phyloP scores from a whole-genome alignment of 2,888 invertebrate species.

The Mimas tiliae region DNA sequence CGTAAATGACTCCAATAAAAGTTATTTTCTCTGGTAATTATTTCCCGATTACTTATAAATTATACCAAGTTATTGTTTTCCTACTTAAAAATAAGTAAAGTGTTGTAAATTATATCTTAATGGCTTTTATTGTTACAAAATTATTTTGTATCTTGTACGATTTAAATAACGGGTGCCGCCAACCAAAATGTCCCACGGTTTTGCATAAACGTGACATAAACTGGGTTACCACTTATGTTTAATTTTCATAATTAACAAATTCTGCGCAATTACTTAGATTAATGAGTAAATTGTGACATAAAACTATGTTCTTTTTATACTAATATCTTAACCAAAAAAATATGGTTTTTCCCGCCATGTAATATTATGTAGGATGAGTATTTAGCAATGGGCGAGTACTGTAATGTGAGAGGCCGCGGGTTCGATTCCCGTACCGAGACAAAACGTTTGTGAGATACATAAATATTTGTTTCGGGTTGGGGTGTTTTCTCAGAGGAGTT shows the following conservation, averaged over 20 bases:
- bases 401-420: too few relatives aligned
- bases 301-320: not conserved
- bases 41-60: conserved; percentile 8
- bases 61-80: conserved; percentile 1
- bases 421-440: too few relatives aligned
- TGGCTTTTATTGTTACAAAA: conserved; percentile 20
- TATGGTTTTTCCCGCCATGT: too few relatives aligned
- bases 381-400: too few relatives aligned
- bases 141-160: not conserved
- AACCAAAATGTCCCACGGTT: conserved; percentile 13
- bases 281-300: not conserved
- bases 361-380: too few relatives aligned
- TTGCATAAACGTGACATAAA: conserved; percentile 19
- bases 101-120: too few relatives aligned
- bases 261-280: not conserved
- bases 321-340: too few relatives aligned
- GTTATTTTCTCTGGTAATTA: not conserved
- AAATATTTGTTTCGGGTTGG: too few relatives aligned
- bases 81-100: conserved; percentile 2
- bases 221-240: conserved; percentile 11
- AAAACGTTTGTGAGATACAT: too few relatives aligned
- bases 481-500: too few relatives aligned
- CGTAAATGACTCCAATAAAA: not conserved
- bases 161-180: conserved; percentile 1
- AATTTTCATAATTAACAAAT: conserved; percentile 15